phyloP scores from a whole-genome alignment of 1,140 invertebrate species.

The Cydia fagiglandana region DNA sequence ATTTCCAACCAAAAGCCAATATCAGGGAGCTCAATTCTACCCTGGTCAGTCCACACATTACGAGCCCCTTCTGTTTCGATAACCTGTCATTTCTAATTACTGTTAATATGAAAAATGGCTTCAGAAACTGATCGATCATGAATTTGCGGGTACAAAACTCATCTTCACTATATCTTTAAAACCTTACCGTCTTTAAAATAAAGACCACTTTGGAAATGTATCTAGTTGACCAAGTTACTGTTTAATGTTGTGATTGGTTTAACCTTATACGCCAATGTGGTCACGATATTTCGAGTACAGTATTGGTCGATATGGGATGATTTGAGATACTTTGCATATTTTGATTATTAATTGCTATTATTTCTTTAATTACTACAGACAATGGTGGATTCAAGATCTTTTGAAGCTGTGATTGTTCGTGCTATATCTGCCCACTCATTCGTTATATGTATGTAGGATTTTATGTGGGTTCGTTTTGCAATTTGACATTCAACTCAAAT shows the following conservation, averaged over 20 bases:
- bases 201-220: neutral
- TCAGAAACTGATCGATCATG: conserved; percentile 10
- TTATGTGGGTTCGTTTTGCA: neutral
- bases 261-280: conserved; percentile 19
- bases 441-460: neutral
- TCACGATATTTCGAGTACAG: conserved; percentile 21
- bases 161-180: neutral
- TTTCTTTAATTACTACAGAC: conserved; percentile 21
- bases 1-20: too few species aligned
- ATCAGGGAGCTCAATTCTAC: neutral
- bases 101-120: conserved; percentile 34
- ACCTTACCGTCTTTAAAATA: neutral
- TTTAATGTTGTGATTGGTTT: conserved; percentile 17
- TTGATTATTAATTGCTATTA: conserved; percentile 28
- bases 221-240: neutral
- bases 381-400: neutral
- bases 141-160: neutral
- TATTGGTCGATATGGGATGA: conserved; percentile 22
- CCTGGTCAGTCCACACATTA: neutral
- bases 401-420: conserved; percentile 9
- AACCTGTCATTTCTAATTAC: conserved; percentile 37
- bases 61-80: conserved; percentile 22
- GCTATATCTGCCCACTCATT: neutral
- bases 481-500: neutral
- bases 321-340: conserved; percentile 17